Evolutionary conservation across 2,797 vertebrate genomes (phyloP).

Genomic region (Microcaecilia unicolor): DNA sequence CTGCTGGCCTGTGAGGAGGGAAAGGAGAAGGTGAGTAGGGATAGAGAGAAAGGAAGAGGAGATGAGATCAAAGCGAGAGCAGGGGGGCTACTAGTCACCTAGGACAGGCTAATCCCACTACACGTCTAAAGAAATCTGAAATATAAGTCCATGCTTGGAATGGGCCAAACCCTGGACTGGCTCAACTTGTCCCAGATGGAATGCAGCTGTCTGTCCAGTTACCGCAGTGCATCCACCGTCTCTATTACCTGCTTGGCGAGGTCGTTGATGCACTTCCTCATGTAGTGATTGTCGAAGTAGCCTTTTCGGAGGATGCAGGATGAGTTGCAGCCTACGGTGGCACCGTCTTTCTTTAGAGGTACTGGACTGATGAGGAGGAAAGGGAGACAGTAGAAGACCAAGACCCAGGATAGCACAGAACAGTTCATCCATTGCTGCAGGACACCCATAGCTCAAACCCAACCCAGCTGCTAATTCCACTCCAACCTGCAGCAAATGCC

Average conservation of each 20-base stretch:
- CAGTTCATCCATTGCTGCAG: conserved; percentile 13
- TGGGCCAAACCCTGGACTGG: no score
- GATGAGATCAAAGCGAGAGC: fast-evolving
- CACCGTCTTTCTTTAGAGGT: conserved; percentile 2
- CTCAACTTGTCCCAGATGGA: no score
- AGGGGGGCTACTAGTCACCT: no score
- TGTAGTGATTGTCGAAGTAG: conserved; percentile 24
- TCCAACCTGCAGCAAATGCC: not conserved
- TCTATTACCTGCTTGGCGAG: conserved; percentile 44
- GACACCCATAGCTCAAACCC: conserved; percentile 37
- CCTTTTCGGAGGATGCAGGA: conserved; percentile 31
- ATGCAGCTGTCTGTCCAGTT: no score
- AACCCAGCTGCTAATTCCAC: no score
- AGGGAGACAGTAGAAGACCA: conserved; percentile 26
- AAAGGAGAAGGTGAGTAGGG: not conserved
- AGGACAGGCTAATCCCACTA: no score
- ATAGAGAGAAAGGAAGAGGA: not conserved
- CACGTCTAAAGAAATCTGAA: no score
- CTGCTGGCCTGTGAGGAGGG: conserved; percentile 46
- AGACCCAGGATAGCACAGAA: conserved; percentile 10
- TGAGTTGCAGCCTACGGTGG: not conserved
- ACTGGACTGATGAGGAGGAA: conserved; percentile 28
- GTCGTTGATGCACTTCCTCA: conserved; percentile 42
- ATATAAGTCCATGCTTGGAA: no score
- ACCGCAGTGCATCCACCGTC: fast-evolving